phyloP scores from a whole-genome alignment of 2,113 vertebrate species.

The Glaucomys volans region DNA sequence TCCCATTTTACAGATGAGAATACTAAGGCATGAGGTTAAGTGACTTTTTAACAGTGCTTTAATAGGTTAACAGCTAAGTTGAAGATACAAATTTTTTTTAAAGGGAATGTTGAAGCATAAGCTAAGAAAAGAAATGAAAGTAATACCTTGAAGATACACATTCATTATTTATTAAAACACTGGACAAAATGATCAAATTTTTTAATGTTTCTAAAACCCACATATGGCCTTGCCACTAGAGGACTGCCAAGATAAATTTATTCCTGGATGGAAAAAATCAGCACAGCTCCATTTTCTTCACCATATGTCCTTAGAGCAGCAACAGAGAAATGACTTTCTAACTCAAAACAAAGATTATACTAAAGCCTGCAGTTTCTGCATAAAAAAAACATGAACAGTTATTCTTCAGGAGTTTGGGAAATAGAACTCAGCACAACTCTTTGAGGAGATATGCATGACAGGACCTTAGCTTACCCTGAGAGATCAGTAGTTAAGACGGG shows the following conservation, averaged over 20 bases:
- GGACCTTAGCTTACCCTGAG: neutral
- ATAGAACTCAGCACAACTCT: neutral
- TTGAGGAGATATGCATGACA: neutral
- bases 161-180: slow-evolving; percentile 3
- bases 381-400: neutral
- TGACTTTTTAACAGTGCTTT: neutral
- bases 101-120: neutral
- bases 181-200: neutral
- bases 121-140: neutral
- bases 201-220: slow-evolving; percentile 37
- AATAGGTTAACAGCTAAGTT: slow-evolving; percentile 4
- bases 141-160: neutral
- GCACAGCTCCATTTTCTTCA: neutral
- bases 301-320: neutral
- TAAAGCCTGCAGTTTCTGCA: neutral
- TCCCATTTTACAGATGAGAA: slow-evolving; percentile 19
- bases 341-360: neutral
- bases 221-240: neutral
- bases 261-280: neutral
- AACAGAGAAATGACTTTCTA: neutral
- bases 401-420: neutral
- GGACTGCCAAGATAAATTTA: neutral
- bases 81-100: neutral
- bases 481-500: neutral
- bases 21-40: neutral